A percentile compares a stretch with the other conserved stretches of the same genome.
Conservation (phyloP, 1,140 invertebrate species). For the Dreissena polymorpha region DNA sequence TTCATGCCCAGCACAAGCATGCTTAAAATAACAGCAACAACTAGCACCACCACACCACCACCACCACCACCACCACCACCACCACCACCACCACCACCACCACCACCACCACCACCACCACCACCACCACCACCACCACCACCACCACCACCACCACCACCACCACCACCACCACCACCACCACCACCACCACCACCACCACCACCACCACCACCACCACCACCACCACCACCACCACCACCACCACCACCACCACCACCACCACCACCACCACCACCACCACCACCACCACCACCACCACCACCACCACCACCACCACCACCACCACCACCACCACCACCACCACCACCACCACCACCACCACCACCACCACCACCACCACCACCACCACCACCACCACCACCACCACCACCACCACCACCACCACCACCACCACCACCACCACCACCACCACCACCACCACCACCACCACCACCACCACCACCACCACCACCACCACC, state of each 20-base stretch:
- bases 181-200: no score
- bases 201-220: slow-evolving; percentile 10
- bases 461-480: slow-evolving; percentile 10
- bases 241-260: slow-evolving; percentile 12
- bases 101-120: slow-evolving; percentile 3
- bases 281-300: no score
- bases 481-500: no score
- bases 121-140: slow-evolving; percentile 9
- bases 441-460: slow-evolving; percentile 11
- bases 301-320: no score
- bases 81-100: slow-evolving; percentile 10
- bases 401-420: no score
- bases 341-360: no score
- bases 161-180: slow-evolving; percentile 11
- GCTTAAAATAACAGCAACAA: slow-evolving; percentile 1
- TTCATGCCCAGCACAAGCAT: no score
- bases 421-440: neutral
- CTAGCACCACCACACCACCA: no score
- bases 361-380: no score
- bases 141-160: slow-evolving; percentile 14
- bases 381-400: no score
- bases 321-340: no score
- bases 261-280: no score
- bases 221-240: slow-evolving; percentile 7
- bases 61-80: slow-evolving; percentile 4